Evolutionary conservation across 2,888 invertebrate genomes (phyloP).

Genomic region (Prionchulus punctatus): DNA sequence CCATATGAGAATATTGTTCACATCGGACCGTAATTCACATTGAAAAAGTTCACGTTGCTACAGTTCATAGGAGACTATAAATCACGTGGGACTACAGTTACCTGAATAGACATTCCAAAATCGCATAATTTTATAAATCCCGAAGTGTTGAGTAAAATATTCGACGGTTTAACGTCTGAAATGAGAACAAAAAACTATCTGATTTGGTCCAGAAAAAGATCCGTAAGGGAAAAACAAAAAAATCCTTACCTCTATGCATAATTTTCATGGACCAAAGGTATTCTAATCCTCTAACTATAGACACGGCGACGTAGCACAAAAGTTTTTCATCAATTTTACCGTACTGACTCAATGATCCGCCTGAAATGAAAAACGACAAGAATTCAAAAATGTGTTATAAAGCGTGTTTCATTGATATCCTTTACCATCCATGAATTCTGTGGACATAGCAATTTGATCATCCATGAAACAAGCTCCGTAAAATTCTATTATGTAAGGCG

Average conservation of each 20-base stretch:
- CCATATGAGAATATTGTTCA: too few relatives aligned
- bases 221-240: not conserved
- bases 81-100: too few relatives aligned
- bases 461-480: conserved; percentile 35
- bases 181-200: not conserved
- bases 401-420: conserved; percentile 2
- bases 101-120: conserved; percentile 36
- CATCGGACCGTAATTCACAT: too few relatives aligned
- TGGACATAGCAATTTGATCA: conserved; percentile 34
- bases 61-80: too few relatives aligned
- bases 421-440: conserved; percentile 36
- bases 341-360: conserved; percentile 33
- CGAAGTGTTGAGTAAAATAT: conserved; percentile 33
- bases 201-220: not conserved
- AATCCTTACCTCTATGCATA: conserved; percentile 32
- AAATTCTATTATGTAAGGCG: conserved; percentile 32
- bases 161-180: conserved; percentile 36
- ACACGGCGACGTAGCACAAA: conserved; percentile 32
- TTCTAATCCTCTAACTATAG: conserved; percentile 30
- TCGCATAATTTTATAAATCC: conserved; percentile 36
- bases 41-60: too few relatives aligned
- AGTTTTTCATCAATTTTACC: conserved; percentile 29
- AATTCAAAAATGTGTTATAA: not conserved
- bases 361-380: conserved; percentile 15
- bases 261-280: conserved; percentile 35